Evolutionary conservation across 1,140 invertebrate genomes (phyloP).

Genomic region (Parapsyche elsis): DNA sequence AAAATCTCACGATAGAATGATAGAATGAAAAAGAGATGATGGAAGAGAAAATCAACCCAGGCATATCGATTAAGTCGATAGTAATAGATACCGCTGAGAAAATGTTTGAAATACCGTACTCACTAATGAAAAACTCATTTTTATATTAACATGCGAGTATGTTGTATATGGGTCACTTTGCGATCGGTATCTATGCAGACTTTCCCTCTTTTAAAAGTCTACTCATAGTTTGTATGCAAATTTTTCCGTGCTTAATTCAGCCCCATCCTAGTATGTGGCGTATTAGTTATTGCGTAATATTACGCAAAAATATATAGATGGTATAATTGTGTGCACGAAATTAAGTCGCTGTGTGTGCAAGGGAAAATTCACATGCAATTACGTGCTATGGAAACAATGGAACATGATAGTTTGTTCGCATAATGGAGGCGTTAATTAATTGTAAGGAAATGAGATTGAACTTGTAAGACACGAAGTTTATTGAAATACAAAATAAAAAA

Average conservation of each 20-base stretch:
- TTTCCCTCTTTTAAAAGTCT: neutral
- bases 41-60: neutral
- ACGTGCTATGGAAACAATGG: neutral
- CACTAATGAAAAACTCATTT: neutral
- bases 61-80: neutral
- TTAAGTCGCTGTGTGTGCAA: neutral
- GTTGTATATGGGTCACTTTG: neutral
- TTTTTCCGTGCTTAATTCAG: too few relatives aligned
- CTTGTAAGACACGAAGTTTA: neutral
- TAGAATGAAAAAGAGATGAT: neutral
- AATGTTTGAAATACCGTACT: slow-evolving; percentile 1
- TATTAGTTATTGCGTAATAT: neutral
- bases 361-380: slow-evolving; percentile 5
- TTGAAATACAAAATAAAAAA: neutral
- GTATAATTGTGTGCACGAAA: neutral
- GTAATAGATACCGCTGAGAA: slow-evolving; percentile 5
- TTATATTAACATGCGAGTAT: neutral
- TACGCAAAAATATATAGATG: neutral
- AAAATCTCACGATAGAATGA: neutral
- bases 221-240: neutral
- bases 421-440: neutral
- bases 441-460: neutral
- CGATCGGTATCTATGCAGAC: neutral
- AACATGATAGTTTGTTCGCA: neutral
- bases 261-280: too few relatives aligned